Evolutionary conservation across 2,797 vertebrate species (phyloP), one percentile per base, ranked within the genome.

Genomic region (Benthosema pterotum): DNA sequence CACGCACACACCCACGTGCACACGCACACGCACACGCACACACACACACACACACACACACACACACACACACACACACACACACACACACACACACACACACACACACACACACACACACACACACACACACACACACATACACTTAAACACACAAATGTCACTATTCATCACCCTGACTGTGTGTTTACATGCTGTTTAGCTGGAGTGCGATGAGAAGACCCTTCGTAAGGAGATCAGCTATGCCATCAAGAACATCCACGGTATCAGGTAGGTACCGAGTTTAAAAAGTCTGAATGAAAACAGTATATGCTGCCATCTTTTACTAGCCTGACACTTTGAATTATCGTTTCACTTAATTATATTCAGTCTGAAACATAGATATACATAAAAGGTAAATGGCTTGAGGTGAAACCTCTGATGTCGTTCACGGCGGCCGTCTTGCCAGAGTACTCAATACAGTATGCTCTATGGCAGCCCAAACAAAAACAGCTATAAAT

Each of bases 181-280:
- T 69, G 52, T 53, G 56, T 57, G 13, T 57, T 18, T 65, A 42
- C 50, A 38, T 73, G n/a, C 47, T 14, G 84, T 38, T 38, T 11
- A 98, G 96, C 94, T 98, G 94, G 96, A 98, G 89, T 94, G 96
- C 75, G 96, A 98, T 8, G 97, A 98, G 87, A 98, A 98, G 88
- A 96, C 98, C 46, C 92, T 98, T 17, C 91, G 96, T 13, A 93
- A 94, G 71, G 97, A 98, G 90, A 98, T 98, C 84, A 98, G 97
- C 89, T 98, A 98, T 0, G 96, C 96, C 71, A 98, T 98, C 88
- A 98, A 98, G 89, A 98, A 98, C 86, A 98, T 98, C 81, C 96
- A 98, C 1, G 96, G 97, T 69, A 97, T 98, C 90, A 96, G 97
- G 96, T 95, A 90, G 0, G 94, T 92, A 79, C 13, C 16, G 2